Evolutionary conservation across 2,797 vertebrate species (phyloP).

Genomic region (Fistularia commersonii): DNA sequence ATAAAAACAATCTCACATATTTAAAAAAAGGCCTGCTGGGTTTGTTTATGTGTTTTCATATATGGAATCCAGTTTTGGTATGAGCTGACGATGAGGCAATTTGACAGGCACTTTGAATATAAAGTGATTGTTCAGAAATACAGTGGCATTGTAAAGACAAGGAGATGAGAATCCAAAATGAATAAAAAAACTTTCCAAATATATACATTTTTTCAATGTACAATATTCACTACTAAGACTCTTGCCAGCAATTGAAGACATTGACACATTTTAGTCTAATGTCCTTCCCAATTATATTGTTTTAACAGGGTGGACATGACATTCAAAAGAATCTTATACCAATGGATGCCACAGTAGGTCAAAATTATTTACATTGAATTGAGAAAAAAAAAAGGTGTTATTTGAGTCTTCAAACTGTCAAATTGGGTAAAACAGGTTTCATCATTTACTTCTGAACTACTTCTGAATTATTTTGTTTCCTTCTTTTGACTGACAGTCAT

Average conservation of each 20-base stretch:
- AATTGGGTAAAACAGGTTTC: too few species aligned
- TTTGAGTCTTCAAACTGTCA: too few species aligned
- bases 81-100: constrained; percentile 50
- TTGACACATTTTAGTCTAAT: not conserved
- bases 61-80: constrained; percentile 58
- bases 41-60: constrained; percentile 28
- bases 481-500: too few species aligned
- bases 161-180: not conserved
- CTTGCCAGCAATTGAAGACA: constrained; percentile 1
- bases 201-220: constrained; percentile 16
- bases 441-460: too few species aligned
- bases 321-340: too few species aligned
- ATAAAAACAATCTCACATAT: constrained; percentile 47
- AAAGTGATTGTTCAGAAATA: constrained; percentile 27
- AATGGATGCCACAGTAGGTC: too few species aligned
- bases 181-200: constrained; percentile 11
- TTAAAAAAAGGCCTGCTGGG: constrained; percentile 44
- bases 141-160: constrained; percentile 4
- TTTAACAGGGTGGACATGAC: too few species aligned
- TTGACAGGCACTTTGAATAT: constrained; percentile 66
- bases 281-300: not conserved
- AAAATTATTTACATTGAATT: too few species aligned
- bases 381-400: too few species aligned
- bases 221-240: not conserved
- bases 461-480: too few species aligned